These are phyloP conservation scores for Toxostoma redivivum DNA, from an alignment of 2,113 vertebrate genomes.

Conservation along the genomic window DNA sequence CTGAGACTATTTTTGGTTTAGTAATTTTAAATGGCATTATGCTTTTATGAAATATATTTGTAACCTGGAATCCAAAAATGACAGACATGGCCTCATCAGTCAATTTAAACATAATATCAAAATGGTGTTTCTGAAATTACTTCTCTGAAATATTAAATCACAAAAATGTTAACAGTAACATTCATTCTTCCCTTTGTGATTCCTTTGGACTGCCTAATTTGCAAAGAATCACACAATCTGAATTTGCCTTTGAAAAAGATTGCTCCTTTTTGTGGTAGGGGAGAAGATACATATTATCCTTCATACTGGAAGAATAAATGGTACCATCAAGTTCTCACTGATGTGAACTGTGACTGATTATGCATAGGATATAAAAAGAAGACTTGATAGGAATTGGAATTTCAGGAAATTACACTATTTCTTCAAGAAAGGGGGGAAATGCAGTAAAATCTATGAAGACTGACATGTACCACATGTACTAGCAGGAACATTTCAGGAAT, in stretches of 20 bases:
- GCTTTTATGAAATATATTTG: conserved; percentile 63
- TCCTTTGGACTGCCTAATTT: neutral
- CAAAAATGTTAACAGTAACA: neutral
- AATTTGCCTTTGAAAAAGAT: conserved; percentile 5
- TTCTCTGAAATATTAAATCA: conserved; percentile 40
- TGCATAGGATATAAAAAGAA: neutral
- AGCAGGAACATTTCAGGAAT: neutral
- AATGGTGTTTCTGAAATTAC: conserved; percentile 23
- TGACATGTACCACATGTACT: neutral
- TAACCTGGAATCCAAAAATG: conserved; percentile 29
- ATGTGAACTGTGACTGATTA: conserved; percentile 1
- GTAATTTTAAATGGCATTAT: conserved; percentile 59
- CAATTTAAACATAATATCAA: conserved; percentile 33
- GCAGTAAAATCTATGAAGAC: neutral
- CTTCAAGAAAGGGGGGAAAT: neutral
- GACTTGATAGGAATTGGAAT: neutral
- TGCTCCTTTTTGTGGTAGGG: neutral
- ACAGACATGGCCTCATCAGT: neutral
- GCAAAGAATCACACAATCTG: neutral
- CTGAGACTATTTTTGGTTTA: conserved; percentile 44
- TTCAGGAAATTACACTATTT: neutral
- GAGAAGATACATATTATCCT: neutral
- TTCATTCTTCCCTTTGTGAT: neutral
- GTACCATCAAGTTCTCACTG: neutral
- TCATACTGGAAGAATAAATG: conserved; percentile 3